Evolutionary conservation across 2,113 vertebrate genomes (phyloP), one percentile per base, ranked within the genome.

Genomic region (Aptenodytes patagonicus): DNA sequence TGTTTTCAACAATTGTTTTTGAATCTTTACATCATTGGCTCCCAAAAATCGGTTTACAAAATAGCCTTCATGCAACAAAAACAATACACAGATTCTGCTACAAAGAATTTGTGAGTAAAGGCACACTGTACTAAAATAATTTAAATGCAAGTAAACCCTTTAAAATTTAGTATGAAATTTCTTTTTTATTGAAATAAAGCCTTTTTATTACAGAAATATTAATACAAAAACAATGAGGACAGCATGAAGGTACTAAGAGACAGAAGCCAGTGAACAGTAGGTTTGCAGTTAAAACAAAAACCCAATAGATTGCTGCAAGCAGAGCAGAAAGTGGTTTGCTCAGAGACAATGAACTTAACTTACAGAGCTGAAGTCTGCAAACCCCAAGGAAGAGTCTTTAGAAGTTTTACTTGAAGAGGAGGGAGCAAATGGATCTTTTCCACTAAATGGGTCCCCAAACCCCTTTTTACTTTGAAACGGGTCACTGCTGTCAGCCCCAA

Each of bases 361-460:
- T 99, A 99, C 99, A 99, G 99, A 99, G 98, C 98, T 98, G 98
- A 99, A 99, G 99, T 99, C 98, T 98, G 99, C 98, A 98, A 99
- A 99, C 98, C 98, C 98, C 95, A 98, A 98, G 97, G 98, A 98
- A 98, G 98, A 98, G 96, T 98, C 98, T 98, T 98, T 99, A 98
- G 99, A 94, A 97, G 98, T 97, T 98, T 99, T 99, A 98, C 99
- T 99, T 98, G 99, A 97, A 97, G 98, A 98, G 92, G 99, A 98
- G 89, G 99, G 98, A 95, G 98, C 98, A 95, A 99, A 99, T 68
- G 99, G 99, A 95, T 99, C 99, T 98, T 99, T 99, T 98, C 99
- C 99, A 92, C 99, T 99, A 98, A 99, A 99, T 11, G 99, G 99
- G 98, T 99, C 99, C 97, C 98, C 99, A 92, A 98, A 98, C 90